Percentiles rank a stretch among this genome's conserved stretches.
Evolutionary conservation across 2,113 vertebrate genomes (phyloP).

Genomic region (Holacanthus passer): DNA sequence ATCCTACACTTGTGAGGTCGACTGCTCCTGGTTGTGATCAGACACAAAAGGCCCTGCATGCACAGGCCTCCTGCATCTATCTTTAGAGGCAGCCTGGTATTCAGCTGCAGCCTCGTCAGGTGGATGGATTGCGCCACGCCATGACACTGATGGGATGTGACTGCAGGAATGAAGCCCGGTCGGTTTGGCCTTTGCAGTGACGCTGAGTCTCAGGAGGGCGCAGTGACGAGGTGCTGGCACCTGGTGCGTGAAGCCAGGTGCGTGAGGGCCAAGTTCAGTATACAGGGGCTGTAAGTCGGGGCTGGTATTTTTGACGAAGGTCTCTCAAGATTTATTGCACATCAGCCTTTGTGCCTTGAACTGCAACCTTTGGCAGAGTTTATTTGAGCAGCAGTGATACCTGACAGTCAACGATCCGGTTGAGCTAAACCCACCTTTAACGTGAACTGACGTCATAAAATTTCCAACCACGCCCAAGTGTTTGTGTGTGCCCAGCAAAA

Average conservation of each 20-base stretch:
- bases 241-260: background rate
- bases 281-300: too few relatives aligned
- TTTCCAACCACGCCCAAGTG: slow-evolving; percentile 28
- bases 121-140: slow-evolving; percentile 41
- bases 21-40: slow-evolving; percentile 10
- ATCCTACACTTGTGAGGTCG: slow-evolving; percentile 40
- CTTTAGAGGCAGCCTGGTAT: slow-evolving; percentile 30
- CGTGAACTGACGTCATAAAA: background rate
- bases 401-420: background rate
- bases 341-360: background rate
- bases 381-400: background rate
- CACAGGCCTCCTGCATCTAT: slow-evolving; percentile 44
- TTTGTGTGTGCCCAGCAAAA: background rate
- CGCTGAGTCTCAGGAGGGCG: slow-evolving; percentile 21
- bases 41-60: slow-evolving; percentile 25
- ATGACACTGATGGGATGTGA: slow-evolving; percentile 39
- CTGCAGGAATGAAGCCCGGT: slow-evolving; percentile 78
- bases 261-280: background rate
- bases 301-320: too few relatives aligned
- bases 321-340: background rate
- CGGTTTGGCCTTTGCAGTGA: slow-evolving; percentile 63
- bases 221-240: slow-evolving; percentile 18
- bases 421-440: background rate
- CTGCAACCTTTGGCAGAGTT: background rate
- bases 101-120: background rate